phyloP scores from a whole-genome alignment of 2,113 vertebrate genomes.

The Typhlomys cinereus region DNA sequence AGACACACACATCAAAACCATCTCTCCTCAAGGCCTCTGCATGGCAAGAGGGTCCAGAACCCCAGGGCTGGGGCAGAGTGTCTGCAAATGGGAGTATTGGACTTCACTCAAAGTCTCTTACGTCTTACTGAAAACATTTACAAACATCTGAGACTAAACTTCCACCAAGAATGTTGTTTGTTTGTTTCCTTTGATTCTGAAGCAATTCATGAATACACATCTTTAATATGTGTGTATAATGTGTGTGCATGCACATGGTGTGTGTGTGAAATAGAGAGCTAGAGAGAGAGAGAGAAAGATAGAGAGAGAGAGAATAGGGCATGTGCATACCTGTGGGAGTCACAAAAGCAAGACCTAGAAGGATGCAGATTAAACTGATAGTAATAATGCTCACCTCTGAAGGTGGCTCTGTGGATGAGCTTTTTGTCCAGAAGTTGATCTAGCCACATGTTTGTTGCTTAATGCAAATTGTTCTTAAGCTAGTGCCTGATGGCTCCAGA shows the following conservation, averaged over 20 bases:
- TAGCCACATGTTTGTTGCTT: not conserved
- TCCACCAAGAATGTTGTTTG: not conserved
- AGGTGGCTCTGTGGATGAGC: not conserved
- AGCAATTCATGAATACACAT: not conserved
- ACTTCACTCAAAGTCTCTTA: not conserved
- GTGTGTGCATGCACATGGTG: not conserved
- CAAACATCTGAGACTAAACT: not conserved
- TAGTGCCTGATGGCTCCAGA: rapidly evolving
- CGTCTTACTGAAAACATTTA: not conserved
- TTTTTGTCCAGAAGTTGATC: not conserved
- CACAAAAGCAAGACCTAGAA: constrained; percentile 4
- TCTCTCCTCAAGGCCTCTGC: not conserved
- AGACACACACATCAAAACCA: constrained; percentile 33
- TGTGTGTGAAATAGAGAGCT: not conserved
- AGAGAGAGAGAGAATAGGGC: rapidly evolving
- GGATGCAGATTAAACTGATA: not conserved
- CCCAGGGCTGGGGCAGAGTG: rapidly evolving
- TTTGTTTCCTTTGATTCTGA: constrained; percentile 2
- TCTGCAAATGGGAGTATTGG: not conserved
- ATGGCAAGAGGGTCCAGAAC: rapidly evolving
- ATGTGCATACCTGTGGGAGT: not conserved
- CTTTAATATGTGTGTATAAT: not conserved
- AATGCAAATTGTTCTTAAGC: not conserved
- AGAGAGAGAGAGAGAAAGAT: rapidly evolving
- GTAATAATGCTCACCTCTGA: not conserved